Percentiles rank a stretch among this genome's conserved stretches.
These are phyloP conservation scores for Mionectes macconnelli DNA, from an alignment of 2,113 vertebrate species.

Conservation along the genomic window DNA sequence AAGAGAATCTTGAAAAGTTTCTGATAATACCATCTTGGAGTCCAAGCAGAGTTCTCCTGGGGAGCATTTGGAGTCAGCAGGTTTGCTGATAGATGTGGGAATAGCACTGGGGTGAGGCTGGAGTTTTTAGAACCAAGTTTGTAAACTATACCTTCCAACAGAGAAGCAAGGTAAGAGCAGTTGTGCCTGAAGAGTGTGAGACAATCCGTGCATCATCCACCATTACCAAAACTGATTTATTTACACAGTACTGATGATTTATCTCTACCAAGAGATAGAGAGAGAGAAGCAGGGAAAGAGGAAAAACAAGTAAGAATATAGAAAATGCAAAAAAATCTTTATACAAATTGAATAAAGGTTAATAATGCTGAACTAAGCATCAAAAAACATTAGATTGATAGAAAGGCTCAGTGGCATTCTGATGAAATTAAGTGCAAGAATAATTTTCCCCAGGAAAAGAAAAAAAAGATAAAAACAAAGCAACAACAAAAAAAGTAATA, in stretches of 20 bases:
- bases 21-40: not conserved
- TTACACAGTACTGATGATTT: not conserved
- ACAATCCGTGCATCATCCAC: not conserved
- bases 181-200: not conserved
- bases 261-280: no score
- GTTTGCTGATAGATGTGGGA: not conserved
- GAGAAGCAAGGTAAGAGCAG: not conserved
- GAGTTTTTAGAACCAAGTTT: not conserved
- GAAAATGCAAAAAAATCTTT: not conserved
- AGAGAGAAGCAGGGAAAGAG: not conserved
- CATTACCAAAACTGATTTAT: not conserved
- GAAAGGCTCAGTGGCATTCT: not conserved
- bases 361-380: not conserved
- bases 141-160: not conserved
- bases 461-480: not conserved
- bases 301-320: not conserved
- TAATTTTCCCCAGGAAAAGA: not conserved
- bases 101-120: not conserved
- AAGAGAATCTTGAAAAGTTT: not conserved
- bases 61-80: not conserved
- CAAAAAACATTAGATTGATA: not conserved
- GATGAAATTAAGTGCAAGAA: not conserved
- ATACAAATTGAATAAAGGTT: not conserved
- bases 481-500: not conserved
- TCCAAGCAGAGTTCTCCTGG: not conserved